A percentile compares a stretch with the other conserved stretches of the same genome.
These are phyloP conservation scores for Ctenoplectra terminalis DNA, from an alignment of 1,140 invertebrate species.

Conservation along the genomic window DNA sequence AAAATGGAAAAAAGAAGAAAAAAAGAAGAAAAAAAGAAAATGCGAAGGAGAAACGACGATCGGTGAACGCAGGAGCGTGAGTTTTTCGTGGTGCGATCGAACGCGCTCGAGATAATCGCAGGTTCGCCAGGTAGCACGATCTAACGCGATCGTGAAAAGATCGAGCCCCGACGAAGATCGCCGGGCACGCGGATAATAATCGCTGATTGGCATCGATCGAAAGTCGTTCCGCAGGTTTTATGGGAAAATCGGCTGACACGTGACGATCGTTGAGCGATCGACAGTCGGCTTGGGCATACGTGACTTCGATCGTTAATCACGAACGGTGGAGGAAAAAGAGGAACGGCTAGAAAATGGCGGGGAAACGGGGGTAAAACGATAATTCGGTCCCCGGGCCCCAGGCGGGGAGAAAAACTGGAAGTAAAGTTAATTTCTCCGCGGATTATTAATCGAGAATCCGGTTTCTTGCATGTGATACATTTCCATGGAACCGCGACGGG, in stretches of 20 bases:
- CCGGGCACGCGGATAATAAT: constrained; percentile 68
- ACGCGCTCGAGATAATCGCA: constrained; percentile 37
- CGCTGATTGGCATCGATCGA: constrained; percentile 68
- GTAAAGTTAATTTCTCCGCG: constrained; percentile 19
- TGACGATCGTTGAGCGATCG: constrained; percentile 65
- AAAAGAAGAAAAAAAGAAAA: not conserved
- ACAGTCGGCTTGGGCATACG: constrained; percentile 56
- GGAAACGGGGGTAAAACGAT: constrained; percentile 44
- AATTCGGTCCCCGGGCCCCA: constrained; percentile 11
- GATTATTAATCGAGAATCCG: constrained; percentile 46
- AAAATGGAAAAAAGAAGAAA: not conserved
- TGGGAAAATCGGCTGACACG: constrained; percentile 69
- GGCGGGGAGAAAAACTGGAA: not conserved
- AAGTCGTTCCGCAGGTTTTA: constrained; percentile 67
- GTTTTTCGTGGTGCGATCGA: constrained; percentile 35
- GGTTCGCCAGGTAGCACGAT: constrained; percentile 42
- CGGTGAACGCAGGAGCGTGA: not conserved
- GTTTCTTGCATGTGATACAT: constrained; percentile 24
- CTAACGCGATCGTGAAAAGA: constrained; percentile 56
- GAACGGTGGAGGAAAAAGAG: constrained; percentile 23
- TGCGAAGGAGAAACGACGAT: not conserved
- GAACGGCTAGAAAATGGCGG: constrained; percentile 29
- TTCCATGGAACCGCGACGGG: not conserved
- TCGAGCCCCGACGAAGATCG: constrained; percentile 54
- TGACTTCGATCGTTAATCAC: constrained; percentile 66